Evolutionary conservation across 2,113 vertebrate species (phyloP).

Genomic region (Cyanistes caeruleus): DNA sequence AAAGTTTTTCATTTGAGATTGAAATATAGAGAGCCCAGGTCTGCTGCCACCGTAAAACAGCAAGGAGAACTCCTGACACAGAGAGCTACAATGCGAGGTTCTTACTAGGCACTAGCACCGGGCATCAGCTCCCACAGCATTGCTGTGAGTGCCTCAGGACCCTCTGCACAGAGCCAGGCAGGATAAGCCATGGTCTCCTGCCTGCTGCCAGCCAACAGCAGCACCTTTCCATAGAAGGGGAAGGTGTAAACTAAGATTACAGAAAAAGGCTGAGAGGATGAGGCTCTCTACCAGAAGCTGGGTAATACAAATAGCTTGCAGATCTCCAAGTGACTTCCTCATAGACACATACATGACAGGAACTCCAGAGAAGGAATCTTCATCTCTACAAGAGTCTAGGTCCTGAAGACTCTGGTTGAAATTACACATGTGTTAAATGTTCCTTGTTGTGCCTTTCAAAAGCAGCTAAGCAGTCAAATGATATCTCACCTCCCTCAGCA

Average conservation of each 20-base stretch:
- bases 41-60: neutral
- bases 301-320: neutral
- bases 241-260: neutral
- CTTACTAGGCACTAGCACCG: neutral
- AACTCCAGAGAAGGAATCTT: neutral
- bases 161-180: neutral
- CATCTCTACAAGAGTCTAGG: neutral
- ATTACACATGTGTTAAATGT: accelerated
- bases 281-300: neutral
- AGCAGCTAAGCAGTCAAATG: neutral
- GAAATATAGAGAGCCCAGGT: neutral
- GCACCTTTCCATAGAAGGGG: neutral
- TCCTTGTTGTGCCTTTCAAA: neutral
- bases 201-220: neutral
- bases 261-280: neutral
- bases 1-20: neutral
- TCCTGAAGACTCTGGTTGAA: neutral
- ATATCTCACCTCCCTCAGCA: neutral
- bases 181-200: neutral
- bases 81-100: neutral
- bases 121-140: neutral
- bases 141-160: neutral
- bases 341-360: neutral
- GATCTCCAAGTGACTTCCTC: neutral
- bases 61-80: neutral